These are phyloP conservation scores for Anoplopoma fimbria DNA, from an alignment of 2,113 vertebrate species.

Conservation along the genomic window DNA sequence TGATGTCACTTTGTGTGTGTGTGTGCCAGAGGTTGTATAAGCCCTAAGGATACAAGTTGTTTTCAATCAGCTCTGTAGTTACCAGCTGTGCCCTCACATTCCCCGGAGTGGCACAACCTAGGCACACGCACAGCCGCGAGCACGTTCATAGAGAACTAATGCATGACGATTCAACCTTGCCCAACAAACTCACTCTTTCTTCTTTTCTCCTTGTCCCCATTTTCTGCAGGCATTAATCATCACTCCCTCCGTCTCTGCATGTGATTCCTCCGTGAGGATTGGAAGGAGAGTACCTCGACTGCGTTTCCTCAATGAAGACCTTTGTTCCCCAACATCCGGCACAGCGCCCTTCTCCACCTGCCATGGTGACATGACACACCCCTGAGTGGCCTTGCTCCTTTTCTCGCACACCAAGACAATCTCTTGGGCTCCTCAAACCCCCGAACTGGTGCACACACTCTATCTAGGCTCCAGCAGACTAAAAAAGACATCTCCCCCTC, in stretches of 20 bases:
- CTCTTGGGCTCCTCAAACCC: slow-evolving; percentile 33
- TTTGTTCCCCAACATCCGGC: slow-evolving; percentile 72
- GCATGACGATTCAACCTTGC: slow-evolving; percentile 69
- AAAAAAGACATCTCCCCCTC: slow-evolving; percentile 37
- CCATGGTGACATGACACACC: slow-evolving; percentile 97
- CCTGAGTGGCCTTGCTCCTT: slow-evolving; percentile 65
- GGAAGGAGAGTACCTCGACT: slow-evolving; percentile 35
- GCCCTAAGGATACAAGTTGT: slow-evolving; percentile 77
- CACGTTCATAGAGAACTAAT: slow-evolving; percentile 54
- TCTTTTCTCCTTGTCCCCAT: slow-evolving; percentile 68
- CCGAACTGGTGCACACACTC: background rate
- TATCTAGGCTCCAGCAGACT: slow-evolving; percentile 7
- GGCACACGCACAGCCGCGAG: slow-evolving; percentile 40
- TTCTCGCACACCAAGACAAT: slow-evolving; percentile 51
- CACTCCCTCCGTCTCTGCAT: slow-evolving; percentile 31
- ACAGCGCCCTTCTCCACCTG: slow-evolving; percentile 79
- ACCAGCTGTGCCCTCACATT: slow-evolving; percentile 79
- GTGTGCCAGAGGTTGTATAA: slow-evolving; percentile 70
- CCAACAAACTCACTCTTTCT: slow-evolving; percentile 61
- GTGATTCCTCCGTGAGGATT: slow-evolving; percentile 58
- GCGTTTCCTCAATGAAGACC: slow-evolving; percentile 53
- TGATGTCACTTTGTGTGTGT: slow-evolving; percentile 60
- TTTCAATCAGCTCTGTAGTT: slow-evolving; percentile 81
- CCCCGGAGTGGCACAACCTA: slow-evolving; percentile 67
- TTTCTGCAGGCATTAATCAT: slow-evolving; percentile 74